Evolutionary conservation across 2,888 invertebrate species (phyloP).

Genomic region (Cephonodes hylas): DNA sequence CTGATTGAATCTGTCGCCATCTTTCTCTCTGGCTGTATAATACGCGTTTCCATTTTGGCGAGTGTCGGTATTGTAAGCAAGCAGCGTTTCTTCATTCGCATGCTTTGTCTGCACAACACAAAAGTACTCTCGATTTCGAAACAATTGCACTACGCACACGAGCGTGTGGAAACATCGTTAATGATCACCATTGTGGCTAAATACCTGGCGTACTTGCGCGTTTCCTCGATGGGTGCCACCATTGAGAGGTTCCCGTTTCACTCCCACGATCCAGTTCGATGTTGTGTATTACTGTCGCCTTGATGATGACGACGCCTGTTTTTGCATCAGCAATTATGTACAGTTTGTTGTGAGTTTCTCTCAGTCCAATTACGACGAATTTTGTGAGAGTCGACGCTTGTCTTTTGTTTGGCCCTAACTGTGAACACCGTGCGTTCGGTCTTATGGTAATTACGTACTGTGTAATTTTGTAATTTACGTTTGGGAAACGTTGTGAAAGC

Average conservation of each 20-base stretch:
- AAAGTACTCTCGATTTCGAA: constrained; percentile 74
- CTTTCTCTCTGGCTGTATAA: background rate
- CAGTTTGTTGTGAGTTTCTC: constrained; percentile 73
- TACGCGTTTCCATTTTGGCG: constrained; percentile 10
- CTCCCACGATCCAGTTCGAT: constrained; percentile 77
- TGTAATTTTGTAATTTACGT: constrained; percentile 54
- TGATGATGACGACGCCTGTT: constrained; percentile 71
- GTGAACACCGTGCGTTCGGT: constrained; percentile 54
- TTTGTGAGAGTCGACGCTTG: constrained; percentile 62
- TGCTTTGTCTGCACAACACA: constrained; percentile 33
- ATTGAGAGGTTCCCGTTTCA: constrained; percentile 72
- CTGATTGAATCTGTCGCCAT: background rate
- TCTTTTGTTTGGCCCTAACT: constrained; percentile 66
- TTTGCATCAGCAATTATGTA: constrained; percentile 78
- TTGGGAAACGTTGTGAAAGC: constrained; percentile 34
- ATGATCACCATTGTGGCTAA: constrained; percentile 68
- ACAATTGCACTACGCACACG: constrained; percentile 64
- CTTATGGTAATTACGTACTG: constrained; percentile 52
- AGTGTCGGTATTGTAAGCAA: constrained; percentile 31
- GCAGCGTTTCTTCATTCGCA: constrained; percentile 27
- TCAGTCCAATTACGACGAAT: constrained; percentile 69
- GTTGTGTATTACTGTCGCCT: constrained; percentile 66
- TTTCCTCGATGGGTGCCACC: constrained; percentile 62
- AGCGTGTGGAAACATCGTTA: constrained; percentile 71
- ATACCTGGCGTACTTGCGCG: constrained; percentile 55